phyloP scores from a whole-genome alignment of 2,888 invertebrate genomes.

The Ormyrus pomaceus region DNA sequence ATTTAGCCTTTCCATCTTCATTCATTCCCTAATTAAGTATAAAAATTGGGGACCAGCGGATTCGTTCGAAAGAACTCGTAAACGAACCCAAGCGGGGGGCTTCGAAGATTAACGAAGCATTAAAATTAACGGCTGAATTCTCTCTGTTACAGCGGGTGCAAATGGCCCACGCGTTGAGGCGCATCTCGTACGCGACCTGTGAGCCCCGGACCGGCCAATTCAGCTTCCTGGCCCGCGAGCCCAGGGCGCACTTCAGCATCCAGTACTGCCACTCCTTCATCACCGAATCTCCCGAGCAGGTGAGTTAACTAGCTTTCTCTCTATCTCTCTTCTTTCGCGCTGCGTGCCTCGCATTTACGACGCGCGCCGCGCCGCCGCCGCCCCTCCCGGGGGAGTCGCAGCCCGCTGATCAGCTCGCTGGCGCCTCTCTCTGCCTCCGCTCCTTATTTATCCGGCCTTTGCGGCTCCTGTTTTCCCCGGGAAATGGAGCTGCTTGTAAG shows the following conservation, averaged over 20 bases:
- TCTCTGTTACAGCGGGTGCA: constrained; percentile 82
- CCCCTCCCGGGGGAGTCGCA: background rate
- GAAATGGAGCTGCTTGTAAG: background rate
- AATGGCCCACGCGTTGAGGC: constrained; percentile 89
- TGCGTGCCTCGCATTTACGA: constrained; percentile 39
- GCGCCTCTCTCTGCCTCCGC: background rate
- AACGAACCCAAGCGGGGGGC: too few relatives aligned
- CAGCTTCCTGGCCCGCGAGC: constrained; percentile 87
- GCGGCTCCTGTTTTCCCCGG: background rate
- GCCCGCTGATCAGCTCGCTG: constrained; percentile 2
- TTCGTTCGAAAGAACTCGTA: too few relatives aligned
- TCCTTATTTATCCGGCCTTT: constrained; percentile 3
- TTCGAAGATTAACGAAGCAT: too few relatives aligned
- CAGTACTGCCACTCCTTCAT: constrained; percentile 91
- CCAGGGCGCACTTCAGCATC: constrained; percentile 81
- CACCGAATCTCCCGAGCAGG: constrained; percentile 86
- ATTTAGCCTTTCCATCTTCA: too few relatives aligned
- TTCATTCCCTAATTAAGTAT: too few relatives aligned
- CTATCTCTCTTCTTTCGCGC: background rate
- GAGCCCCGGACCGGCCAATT: constrained; percentile 87
- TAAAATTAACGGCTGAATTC: too few relatives aligned
- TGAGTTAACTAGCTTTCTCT: constrained; percentile 70
- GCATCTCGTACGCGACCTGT: constrained; percentile 92
- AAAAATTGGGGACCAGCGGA: too few relatives aligned
- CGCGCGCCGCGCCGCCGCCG: background rate